Conservation (phyloP, 2,888 invertebrate genomes). For the Pediacus dermestoides region DNA sequence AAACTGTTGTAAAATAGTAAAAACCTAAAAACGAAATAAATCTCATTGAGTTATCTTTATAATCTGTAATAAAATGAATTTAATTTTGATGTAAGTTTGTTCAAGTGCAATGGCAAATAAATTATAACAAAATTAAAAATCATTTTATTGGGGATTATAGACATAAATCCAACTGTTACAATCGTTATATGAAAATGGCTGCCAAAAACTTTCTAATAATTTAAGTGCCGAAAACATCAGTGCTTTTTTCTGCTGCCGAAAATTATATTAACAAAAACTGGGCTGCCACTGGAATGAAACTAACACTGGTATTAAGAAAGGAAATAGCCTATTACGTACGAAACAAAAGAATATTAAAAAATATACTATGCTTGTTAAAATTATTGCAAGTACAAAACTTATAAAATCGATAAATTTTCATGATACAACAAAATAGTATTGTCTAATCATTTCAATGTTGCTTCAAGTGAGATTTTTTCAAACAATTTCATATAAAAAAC, state of each 20-base stretch:
- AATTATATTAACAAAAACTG: constrained; percentile 25
- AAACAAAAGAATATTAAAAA: constrained; percentile 24
- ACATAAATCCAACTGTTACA: constrained; percentile 19
- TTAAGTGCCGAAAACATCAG: too few relatives aligned
- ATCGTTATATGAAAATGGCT: too few relatives aligned
- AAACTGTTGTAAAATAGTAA: constrained; percentile 26
- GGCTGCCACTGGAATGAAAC: constrained; percentile 40
- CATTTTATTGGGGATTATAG: constrained; percentile 13
- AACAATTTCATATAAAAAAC: too few relatives aligned
- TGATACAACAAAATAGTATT: constrained; percentile 29
- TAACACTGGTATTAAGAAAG: constrained; percentile 16
- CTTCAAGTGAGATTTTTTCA: neutral
- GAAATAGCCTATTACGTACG: constrained; percentile 4
- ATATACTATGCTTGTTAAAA: constrained; percentile 36
- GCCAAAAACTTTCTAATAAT: constrained; percentile 30
- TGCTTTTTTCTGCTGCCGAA: constrained; percentile 34
- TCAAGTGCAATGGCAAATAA: too few relatives aligned
- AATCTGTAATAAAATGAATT: too few relatives aligned
- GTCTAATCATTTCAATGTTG: constrained; percentile 27
- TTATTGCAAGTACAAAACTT: constrained; percentile 34
- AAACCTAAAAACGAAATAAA: too few relatives aligned
- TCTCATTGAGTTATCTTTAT: too few relatives aligned
- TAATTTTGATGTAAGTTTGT: too few relatives aligned
- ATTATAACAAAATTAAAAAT: neutral
- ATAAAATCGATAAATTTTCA: constrained; percentile 28